A percentile compares a stretch with the other conserved stretches of the same genome.
Conservation (phyloP, 2,888 invertebrate genomes). For the Agriopis leucophaearia region DNA sequence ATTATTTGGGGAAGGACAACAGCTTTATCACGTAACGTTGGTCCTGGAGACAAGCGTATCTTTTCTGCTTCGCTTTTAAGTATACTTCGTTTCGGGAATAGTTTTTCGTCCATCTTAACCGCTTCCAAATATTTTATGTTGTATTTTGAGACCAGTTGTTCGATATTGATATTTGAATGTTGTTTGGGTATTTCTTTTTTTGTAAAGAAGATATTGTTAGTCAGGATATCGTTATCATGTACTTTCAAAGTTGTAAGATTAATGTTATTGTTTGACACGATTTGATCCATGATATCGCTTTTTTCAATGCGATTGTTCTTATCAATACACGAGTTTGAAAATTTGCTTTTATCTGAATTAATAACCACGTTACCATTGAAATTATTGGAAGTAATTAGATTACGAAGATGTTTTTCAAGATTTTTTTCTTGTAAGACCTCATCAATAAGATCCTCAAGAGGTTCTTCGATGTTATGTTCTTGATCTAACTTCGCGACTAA, state of each 20-base stretch:
- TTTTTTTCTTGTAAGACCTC: slow-evolving; percentile 20
- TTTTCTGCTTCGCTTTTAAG: slow-evolving; percentile 47
- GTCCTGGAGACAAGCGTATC: slow-evolving; percentile 53
- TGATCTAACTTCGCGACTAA: slow-evolving; percentile 8
- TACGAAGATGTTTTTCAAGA: slow-evolving; percentile 5
- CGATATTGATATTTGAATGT: slow-evolving; percentile 24
- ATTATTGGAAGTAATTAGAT: not conserved
- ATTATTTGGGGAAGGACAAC: slow-evolving; percentile 58
- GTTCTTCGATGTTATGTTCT: not conserved
- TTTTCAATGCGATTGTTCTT: not conserved
- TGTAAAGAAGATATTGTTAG: not conserved
- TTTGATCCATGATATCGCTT: slow-evolving; percentile 15
- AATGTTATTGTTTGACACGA: slow-evolving; percentile 9
- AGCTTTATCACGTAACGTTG: slow-evolving; percentile 57
- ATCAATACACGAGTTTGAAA: not conserved
- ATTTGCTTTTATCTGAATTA: not conserved
- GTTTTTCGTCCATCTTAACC: slow-evolving; percentile 53
- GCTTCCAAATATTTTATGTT: slow-evolving; percentile 41
- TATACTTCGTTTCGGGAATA: slow-evolving; percentile 47
- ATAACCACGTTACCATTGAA: not conserved
- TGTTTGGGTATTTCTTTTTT: slow-evolving; percentile 36
- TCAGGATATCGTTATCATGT: not conserved
- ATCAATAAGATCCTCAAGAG: slow-evolving; percentile 27
- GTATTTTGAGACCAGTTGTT: slow-evolving; percentile 33
- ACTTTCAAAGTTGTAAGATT: slow-evolving; percentile 2